Percentiles rank a stretch among this genome's conserved stretches.
Conservation (phyloP, 2,888 invertebrate genomes). For the Lysandra coridon region DNA sequence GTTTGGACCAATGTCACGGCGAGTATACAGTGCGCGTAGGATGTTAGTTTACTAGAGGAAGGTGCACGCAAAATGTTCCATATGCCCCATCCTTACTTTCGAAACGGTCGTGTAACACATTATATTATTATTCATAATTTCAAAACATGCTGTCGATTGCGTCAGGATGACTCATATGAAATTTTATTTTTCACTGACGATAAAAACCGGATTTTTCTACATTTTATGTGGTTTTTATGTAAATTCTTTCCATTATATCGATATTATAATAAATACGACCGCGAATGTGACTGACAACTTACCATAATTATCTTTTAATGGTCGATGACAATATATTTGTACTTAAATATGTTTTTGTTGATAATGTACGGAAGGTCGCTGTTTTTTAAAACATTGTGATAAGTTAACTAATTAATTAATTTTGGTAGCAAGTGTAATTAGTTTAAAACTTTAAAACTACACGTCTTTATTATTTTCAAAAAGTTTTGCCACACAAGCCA, state of each 20-base stretch:
- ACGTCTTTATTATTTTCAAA: too few species aligned
- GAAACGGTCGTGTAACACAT: neutral
- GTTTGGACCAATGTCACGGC: too few species aligned
- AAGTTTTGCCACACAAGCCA: too few species aligned
- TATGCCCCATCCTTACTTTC: neutral
- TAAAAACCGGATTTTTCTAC: constrained; percentile 14
- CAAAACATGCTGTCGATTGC: constrained; percentile 4
- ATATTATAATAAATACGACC: neutral
- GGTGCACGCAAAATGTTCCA: too few species aligned
- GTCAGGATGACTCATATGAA: constrained; percentile 12
- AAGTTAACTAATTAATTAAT: too few species aligned
- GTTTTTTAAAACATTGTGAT: neutral
- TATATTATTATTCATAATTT: constrained; percentile 9
- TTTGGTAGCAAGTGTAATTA: neutral
- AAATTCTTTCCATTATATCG: constrained; percentile 6
- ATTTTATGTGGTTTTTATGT: constrained; percentile 10
- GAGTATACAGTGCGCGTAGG: too few species aligned
- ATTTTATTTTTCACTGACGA: constrained; percentile 9
- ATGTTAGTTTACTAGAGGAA: too few species aligned
- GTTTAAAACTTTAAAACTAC: too few species aligned
- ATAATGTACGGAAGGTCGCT: neutral
- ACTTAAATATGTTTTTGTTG: neutral
- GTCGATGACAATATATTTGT: neutral
- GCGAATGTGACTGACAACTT: neutral
- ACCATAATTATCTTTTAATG: neutral